Conservation (phyloP, 1,140 invertebrate species). For the Drosophila quadrilineata region DNA sequence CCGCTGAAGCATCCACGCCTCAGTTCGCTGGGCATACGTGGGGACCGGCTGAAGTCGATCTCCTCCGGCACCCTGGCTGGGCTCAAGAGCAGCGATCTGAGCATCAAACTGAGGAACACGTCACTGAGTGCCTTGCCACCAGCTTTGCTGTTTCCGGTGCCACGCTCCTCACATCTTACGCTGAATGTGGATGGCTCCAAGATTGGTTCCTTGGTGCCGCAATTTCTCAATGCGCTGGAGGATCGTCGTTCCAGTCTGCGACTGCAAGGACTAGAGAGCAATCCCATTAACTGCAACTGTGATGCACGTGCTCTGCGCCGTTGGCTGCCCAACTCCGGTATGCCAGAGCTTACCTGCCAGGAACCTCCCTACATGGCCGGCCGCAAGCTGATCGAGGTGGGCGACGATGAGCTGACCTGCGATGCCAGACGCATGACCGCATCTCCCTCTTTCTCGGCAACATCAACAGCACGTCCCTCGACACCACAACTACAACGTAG, state of each 20-base stretch:
- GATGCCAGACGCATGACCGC: conserved; percentile 84
- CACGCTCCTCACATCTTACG: conserved; percentile 90
- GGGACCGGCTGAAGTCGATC: conserved; percentile 88
- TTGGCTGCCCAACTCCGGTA: conserved; percentile 86
- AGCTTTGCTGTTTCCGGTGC: conserved; percentile 92
- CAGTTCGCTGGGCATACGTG: conserved; percentile 87
- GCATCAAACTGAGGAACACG: conserved; percentile 89
- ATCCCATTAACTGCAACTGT: conserved; percentile 93
- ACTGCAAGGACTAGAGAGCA: conserved; percentile 87
- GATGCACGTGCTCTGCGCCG: conserved; percentile 88
- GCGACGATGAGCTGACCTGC: conserved; percentile 90
- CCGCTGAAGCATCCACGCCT: conserved; percentile 90
- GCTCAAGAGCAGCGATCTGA: conserved; percentile 87
- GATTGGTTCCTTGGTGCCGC: conserved; percentile 87
- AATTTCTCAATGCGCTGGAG: conserved; percentile 89
- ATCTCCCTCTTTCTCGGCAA: conserved; percentile 78
- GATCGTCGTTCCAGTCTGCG: conserved; percentile 88
- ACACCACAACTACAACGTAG: conserved; percentile 59
- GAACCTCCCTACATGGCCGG: conserved; percentile 87
- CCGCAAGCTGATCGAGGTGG: conserved; percentile 87
- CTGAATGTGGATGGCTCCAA: conserved; percentile 91
- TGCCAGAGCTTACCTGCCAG: conserved; percentile 85
- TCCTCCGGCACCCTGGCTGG: conserved; percentile 92
- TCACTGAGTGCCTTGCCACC: conserved; percentile 89
- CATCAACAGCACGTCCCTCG: conserved; percentile 49